Evolutionary conservation across 2,888 invertebrate species (phyloP).

Genomic region (Drosophila colorata): DNA sequence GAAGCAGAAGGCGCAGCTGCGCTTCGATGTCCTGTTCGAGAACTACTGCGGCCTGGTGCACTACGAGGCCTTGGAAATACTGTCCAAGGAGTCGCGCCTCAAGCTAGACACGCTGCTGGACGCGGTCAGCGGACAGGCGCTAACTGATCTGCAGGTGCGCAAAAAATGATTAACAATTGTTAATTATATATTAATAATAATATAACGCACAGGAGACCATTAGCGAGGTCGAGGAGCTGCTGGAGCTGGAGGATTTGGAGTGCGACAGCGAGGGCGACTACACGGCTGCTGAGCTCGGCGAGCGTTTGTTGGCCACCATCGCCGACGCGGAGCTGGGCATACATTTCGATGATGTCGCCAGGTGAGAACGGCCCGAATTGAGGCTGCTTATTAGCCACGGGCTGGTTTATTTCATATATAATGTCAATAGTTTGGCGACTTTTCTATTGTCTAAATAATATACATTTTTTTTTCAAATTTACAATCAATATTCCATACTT

Average conservation of each 20-base stretch:
- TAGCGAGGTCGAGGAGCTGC: conserved; percentile 91
- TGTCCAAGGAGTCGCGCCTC: conserved; percentile 92
- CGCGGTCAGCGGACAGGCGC: conserved; percentile 87
- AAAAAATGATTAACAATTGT: too few relatives aligned
- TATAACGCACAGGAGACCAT: conserved; percentile 88
- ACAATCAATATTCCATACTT: too few relatives aligned
- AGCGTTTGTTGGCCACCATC: conserved; percentile 87
- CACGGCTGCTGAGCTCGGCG: conserved; percentile 87
- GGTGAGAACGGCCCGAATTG: conserved; percentile 83
- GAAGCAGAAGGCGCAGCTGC: conserved; percentile 86
- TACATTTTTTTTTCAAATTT: too few relatives aligned
- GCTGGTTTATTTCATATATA: too few relatives aligned
- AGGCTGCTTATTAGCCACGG: background rate
- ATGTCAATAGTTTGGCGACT: too few relatives aligned
- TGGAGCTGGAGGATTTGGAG: conserved; percentile 90
- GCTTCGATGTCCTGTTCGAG: conserved; percentile 93
- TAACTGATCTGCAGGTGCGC: conserved; percentile 87
- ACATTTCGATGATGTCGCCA: conserved; percentile 88
- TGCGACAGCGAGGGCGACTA: conserved; percentile 86
- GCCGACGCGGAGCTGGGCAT: conserved; percentile 88
- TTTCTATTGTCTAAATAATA: too few relatives aligned
- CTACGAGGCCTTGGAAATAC: conserved; percentile 95
- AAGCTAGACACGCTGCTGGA: conserved; percentile 89
- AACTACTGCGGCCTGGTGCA: conserved; percentile 95
- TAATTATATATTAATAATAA: background rate